Conservation (phyloP, 1,140 invertebrate genomes). For the Doryteuthis pealeii region DNA sequence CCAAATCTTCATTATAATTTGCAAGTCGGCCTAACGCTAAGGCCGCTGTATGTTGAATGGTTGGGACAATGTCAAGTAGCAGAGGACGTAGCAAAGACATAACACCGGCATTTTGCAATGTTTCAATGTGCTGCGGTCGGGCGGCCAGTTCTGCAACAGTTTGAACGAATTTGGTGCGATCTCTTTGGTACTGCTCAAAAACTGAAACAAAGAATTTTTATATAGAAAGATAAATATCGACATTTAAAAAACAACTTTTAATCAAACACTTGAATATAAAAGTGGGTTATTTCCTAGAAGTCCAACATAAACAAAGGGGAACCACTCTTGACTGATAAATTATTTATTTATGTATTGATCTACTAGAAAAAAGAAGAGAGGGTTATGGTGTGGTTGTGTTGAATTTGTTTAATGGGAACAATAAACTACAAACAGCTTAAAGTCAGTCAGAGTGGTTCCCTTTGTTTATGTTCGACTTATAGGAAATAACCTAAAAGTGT, state of each 20-base stretch:
- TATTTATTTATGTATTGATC: too few relatives aligned
- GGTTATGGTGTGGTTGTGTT: background rate
- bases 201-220: background rate
- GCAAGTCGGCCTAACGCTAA: slow-evolving; percentile 73
- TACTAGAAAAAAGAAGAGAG: too few relatives aligned
- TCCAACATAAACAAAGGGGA: too few relatives aligned
- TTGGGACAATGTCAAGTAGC: slow-evolving; percentile 71
- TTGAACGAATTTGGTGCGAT: slow-evolving; percentile 68
- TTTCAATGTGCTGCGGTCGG: slow-evolving; percentile 72
- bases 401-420: too few relatives aligned
- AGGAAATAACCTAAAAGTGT: too few relatives aligned
- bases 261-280: too few relatives aligned
- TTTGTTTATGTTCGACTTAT: too few relatives aligned
- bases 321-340: too few relatives aligned
- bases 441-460: too few relatives aligned
- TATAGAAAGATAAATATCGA: background rate
- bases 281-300: too few relatives aligned
- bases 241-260: too few relatives aligned
- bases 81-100: slow-evolving; percentile 72
- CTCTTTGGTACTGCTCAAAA: slow-evolving; percentile 66
- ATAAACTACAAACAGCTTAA: too few relatives aligned
- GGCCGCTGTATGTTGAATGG: slow-evolving; percentile 75
- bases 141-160: slow-evolving; percentile 73
- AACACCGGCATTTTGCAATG: slow-evolving; percentile 68
- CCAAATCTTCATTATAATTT: slow-evolving; percentile 64